Evolutionary conservation across 2,888 invertebrate genomes (phyloP).

Genomic region (Serrognathus titanus): DNA sequence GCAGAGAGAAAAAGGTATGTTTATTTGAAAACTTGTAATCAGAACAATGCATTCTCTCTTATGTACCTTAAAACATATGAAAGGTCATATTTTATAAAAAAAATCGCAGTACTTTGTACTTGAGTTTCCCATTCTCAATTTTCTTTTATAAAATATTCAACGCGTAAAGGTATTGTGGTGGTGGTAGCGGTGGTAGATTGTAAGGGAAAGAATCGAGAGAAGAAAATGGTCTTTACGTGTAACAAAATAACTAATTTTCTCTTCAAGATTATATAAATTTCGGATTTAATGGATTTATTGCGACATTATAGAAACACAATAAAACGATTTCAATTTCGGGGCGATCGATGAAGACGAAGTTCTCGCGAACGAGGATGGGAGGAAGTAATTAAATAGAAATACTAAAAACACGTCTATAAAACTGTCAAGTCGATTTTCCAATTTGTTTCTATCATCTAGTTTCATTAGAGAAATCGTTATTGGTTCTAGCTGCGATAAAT

Average conservation of each 20-base stretch:
- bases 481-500: not conserved
- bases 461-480: constrained; percentile 13
- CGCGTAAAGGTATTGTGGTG: too few relatives aligned
- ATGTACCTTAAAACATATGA: too few relatives aligned
- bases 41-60: too few relatives aligned
- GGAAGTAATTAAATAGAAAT: constrained; percentile 36
- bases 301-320: constrained; percentile 40
- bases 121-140: too few relatives aligned
- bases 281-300: constrained; percentile 25
- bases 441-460: constrained; percentile 24
- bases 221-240: not conserved
- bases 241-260: constrained; percentile 17
- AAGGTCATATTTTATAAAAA: too few relatives aligned
- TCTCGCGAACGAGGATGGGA: constrained; percentile 6
- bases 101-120: too few relatives aligned
- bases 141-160: too few relatives aligned
- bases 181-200: too few relatives aligned
- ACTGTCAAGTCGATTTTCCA: constrained; percentile 24
- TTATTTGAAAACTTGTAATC: too few relatives aligned
- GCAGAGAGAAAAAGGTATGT: too few relatives aligned
- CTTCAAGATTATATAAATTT: constrained; percentile 25
- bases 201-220: too few relatives aligned
- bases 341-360: constrained; percentile 31
- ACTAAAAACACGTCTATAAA: constrained; percentile 32
- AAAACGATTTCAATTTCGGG: constrained; percentile 39